Evolutionary conservation across 2,888 invertebrate species (phyloP), one percentile per base, ranked within the genome.

Genomic region (Trissolcus japonicus): DNA sequence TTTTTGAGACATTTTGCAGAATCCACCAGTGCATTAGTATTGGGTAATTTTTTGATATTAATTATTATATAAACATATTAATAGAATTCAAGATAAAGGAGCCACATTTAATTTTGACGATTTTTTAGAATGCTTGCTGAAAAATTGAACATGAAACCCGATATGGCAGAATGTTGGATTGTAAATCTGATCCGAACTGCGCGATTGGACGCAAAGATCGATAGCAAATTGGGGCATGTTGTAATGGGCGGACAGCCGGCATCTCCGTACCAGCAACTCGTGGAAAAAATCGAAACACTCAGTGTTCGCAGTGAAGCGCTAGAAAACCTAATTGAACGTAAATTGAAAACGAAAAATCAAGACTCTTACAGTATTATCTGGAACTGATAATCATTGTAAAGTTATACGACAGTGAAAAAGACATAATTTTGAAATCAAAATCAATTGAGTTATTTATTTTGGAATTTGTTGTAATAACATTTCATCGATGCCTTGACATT

Each of bases 161-260:
- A 97, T 83, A 98, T 98, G 86, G 99, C 99, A 0, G 99, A 99
- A 90, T 95, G 97, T 84, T 99, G 99, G 99, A 99, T 99, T 86
- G 99, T 99, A 7, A 98, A 99, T 91, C 91, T 99, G 82, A 99
- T 99, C 84, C 93, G 99, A 81, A 98, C 98, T 89, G 99, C 99
- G 41, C 93, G 98, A 48, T 91, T 99, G 63, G 99, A 99, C 91
- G 99, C 99, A 0, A 99, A 99, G 91, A 99, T 99, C 81, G 99
- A 99, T 91, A 99, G 99, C 2, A 96, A 96, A 89, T 90, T 96
- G 87, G 99, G 99, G 1, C 98, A 99, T 89, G 99, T 99, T 65
- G 98, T 99, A 60, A 99, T 99, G 99, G 99, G 99, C 21, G 97
- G 98, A 17, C 98, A 99, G 88, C 97, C 98, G 0, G 92, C 98